phyloP scores from a whole-genome alignment of 2,113 vertebrate species.

The Podarcis raffonei region DNA sequence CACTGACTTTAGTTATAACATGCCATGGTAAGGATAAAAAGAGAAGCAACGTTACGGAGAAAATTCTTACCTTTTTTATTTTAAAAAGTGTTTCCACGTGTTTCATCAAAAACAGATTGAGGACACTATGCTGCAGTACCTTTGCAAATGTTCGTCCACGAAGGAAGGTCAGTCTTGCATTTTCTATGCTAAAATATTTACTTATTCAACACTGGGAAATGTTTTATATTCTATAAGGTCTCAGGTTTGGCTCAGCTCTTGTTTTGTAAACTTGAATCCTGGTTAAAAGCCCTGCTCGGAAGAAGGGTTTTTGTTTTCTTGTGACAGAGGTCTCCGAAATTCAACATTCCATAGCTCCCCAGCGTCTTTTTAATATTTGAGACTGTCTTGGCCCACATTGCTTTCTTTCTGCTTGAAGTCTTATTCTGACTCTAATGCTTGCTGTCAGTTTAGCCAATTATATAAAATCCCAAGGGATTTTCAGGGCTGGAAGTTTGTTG shows the following conservation, averaged over 20 bases:
- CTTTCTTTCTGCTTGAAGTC: constrained; percentile 14
- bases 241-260: not conserved
- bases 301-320: not conserved
- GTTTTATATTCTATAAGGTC: not conserved
- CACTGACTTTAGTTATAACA: not conserved
- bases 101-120: not conserved
- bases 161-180: not conserved
- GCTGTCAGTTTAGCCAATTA: constrained; percentile 29
- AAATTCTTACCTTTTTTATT: not conserved
- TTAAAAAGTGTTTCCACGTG: not conserved
- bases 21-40: not conserved
- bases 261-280: constrained; percentile 4
- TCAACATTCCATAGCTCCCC: not conserved
- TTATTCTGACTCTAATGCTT: constrained; percentile 3
- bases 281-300: not conserved
- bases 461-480: constrained; percentile 31
- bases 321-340: not conserved
- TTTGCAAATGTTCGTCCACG: not conserved
- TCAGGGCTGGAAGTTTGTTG: constrained; percentile 1
- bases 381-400: not conserved
- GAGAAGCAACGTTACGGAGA: not conserved
- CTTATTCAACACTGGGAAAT: not conserved
- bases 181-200: constrained; percentile 11
- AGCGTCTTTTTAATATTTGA: constrained; percentile 6
- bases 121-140: not conserved